Conservation (phyloP, 2,888 invertebrate genomes). For the Meiosimyza decipiens region DNA sequence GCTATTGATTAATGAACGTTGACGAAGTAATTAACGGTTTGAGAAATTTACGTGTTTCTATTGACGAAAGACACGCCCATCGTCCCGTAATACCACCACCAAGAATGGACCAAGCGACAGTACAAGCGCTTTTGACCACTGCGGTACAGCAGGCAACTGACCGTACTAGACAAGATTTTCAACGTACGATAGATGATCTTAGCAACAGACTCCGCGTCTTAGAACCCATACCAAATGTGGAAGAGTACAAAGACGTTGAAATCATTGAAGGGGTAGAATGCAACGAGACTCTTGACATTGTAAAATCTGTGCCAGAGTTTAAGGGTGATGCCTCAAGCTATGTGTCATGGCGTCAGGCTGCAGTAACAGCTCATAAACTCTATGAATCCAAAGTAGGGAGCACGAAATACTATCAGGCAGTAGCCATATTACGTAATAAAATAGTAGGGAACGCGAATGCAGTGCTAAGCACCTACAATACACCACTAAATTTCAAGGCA, state of each 20-base stretch:
- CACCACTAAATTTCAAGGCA: constrained; percentile 22
- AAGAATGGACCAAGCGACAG: too few relatives aligned
- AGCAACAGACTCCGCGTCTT: constrained; percentile 13
- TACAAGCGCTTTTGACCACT: too few relatives aligned
- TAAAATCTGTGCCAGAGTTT: constrained; percentile 30
- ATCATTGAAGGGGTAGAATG: constrained; percentile 1
- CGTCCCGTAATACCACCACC: too few relatives aligned
- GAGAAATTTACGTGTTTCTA: too few relatives aligned
- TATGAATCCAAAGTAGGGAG: neutral
- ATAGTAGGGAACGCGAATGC: neutral
- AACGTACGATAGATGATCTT: constrained; percentile 16
- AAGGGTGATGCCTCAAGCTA: constrained; percentile 14
- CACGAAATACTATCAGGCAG: too few relatives aligned
- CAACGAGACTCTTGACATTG: constrained; percentile 26
- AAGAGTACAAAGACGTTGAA: constrained; percentile 4
- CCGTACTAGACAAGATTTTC: constrained; percentile 13
- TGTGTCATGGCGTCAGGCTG: constrained; percentile 33
- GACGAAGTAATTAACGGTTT: too few relatives aligned
- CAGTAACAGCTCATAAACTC: constrained; percentile 25
- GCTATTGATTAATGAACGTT: too few relatives aligned
- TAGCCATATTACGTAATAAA: too few relatives aligned
- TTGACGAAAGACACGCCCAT: too few relatives aligned
- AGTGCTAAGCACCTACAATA: constrained; percentile 12
- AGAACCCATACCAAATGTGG: neutral
- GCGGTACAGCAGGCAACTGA: constrained; percentile 24